Conservation (phyloP, 2,888 invertebrate species). For the Aphrophora alni region DNA sequence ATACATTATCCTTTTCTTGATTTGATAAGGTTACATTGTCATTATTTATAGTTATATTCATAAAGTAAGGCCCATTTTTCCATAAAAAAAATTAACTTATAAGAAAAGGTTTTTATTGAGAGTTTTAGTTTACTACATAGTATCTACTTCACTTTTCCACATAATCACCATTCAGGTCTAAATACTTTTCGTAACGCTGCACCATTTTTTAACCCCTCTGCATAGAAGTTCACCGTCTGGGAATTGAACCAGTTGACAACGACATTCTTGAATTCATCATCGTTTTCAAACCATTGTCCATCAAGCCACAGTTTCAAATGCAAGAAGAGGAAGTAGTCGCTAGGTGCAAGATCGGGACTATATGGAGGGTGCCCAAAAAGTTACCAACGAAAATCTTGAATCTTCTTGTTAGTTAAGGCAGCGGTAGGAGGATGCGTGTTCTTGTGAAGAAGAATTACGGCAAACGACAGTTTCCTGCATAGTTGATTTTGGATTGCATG, state of each 20-base stretch:
- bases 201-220: constrained; percentile 19
- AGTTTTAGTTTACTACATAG: constrained; percentile 15
- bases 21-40: no score
- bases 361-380: constrained; percentile 18
- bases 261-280: not conserved
- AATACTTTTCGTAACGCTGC: constrained; percentile 22
- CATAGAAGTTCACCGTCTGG: constrained; percentile 14
- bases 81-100: not conserved
- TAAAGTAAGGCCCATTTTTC: not conserved
- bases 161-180: constrained; percentile 29
- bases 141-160: constrained; percentile 35
- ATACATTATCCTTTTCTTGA: no score
- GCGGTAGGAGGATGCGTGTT: constrained; percentile 29
- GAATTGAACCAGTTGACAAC: constrained; percentile 22
- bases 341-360: constrained; percentile 31
- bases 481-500: not conserved
- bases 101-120: not conserved
- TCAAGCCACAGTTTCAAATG: constrained; percentile 18
- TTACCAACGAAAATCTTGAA: constrained; percentile 29
- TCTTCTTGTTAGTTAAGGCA: not conserved
- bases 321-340: constrained; percentile 30
- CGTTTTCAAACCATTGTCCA: constrained; percentile 26
- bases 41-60: not conserved
- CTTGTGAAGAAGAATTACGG: constrained; percentile 26
- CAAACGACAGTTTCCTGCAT: not conserved